Conservation (phyloP, 2,888 invertebrate species). For the Epistrophe grossulariae region DNA sequence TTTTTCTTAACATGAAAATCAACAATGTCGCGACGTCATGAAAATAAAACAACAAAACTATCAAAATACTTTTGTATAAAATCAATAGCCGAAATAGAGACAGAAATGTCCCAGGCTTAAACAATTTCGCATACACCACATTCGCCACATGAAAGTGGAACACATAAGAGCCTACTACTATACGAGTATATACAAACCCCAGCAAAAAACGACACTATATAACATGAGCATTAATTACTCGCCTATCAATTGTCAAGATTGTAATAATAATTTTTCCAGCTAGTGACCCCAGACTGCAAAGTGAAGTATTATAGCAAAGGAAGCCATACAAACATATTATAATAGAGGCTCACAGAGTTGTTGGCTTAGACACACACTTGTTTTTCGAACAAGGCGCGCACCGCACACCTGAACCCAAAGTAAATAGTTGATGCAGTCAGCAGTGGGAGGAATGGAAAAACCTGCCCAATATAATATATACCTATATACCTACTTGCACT, state of each 20-base stretch:
- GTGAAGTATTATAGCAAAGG: conserved; percentile 9
- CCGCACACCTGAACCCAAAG: conserved; percentile 37
- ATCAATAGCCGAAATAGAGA: not conserved
- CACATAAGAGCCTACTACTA: conserved; percentile 1
- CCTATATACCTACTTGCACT: conserved; percentile 38
- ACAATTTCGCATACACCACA: not conserved
- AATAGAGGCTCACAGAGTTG: not conserved
- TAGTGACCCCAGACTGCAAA: conserved; percentile 53
- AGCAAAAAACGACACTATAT: conserved; percentile 5
- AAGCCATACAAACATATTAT: not conserved
- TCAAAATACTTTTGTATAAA: not conserved
- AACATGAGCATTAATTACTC: conserved; percentile 67
- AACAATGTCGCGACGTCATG: too few species aligned
- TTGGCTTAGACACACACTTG: conserved; percentile 63
- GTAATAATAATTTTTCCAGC: conserved; percentile 67
- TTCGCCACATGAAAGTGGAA: conserved; percentile 46
- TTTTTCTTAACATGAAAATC: too few species aligned
- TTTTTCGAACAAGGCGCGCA: conserved; percentile 23
- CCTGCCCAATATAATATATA: conserved; percentile 52
- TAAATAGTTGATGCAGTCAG: not conserved
- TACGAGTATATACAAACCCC: not conserved
- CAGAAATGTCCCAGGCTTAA: not conserved
- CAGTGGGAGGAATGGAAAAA: conserved; percentile 61
- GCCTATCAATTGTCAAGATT: conserved; percentile 70
- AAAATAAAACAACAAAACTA: too few species aligned